Percentiles rank a stretch among this genome's conserved stretches.
Conservation (phyloP, 2,888 invertebrate genomes). For the Drosophila neonasuta region DNA sequence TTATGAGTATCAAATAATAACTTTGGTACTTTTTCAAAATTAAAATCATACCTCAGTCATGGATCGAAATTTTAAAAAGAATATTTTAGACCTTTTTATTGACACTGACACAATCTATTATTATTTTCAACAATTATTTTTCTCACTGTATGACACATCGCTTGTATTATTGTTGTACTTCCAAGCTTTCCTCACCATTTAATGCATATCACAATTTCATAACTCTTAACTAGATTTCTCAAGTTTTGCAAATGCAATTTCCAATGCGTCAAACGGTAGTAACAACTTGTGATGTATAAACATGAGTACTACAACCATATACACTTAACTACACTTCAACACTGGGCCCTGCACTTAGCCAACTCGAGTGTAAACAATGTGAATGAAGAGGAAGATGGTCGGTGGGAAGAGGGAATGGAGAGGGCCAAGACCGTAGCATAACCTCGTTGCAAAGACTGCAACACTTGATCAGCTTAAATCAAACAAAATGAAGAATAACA, state of each 20-base stretch:
- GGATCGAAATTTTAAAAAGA: too few relatives aligned
- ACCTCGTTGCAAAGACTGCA: constrained; percentile 48
- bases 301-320: constrained; percentile 8
- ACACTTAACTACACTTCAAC: constrained; percentile 20
- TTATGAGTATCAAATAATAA: too few relatives aligned
- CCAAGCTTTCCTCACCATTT: too few relatives aligned
- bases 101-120: too few relatives aligned
- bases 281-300: constrained; percentile 6
- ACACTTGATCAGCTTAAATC: constrained; percentile 75
- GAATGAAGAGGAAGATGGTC: constrained; percentile 5
- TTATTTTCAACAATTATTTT: too few relatives aligned
- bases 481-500: constrained; percentile 73
- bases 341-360: constrained; percentile 51
- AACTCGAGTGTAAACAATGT: constrained; percentile 53
- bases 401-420: neutral
- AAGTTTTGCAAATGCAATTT: constrained; percentile 8
- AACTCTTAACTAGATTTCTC: constrained; percentile 1
- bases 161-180: too few relatives aligned
- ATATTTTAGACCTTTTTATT: too few relatives aligned
- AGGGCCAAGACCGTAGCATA: constrained; percentile 7
- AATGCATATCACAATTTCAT: neutral
- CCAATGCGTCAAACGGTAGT: constrained; percentile 11
- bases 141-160: too few relatives aligned
- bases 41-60: too few relatives aligned
- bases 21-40: too few relatives aligned